Conservation (phyloP, 2,797 vertebrate species). For the Gambelia wislizenii region DNA sequence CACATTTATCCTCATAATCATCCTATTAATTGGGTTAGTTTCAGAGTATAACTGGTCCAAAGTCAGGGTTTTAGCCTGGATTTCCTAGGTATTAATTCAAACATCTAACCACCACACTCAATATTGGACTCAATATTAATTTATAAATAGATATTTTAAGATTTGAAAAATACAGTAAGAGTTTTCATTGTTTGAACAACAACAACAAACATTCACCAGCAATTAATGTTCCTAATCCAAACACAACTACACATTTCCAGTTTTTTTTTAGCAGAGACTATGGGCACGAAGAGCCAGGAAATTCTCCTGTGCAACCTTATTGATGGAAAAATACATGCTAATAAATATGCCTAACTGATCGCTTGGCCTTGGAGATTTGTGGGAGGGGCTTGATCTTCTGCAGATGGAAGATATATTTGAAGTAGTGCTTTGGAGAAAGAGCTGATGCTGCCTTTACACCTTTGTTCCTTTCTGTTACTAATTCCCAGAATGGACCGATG, state of each 20-base stretch:
- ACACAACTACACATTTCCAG: not conserved
- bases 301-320: not conserved
- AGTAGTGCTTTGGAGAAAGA: not conserved
- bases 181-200: not conserved
- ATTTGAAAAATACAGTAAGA: not conserved
- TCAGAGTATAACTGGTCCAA: not conserved
- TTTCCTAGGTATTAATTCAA: not conserved
- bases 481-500: not conserved
- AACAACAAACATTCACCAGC: not conserved
- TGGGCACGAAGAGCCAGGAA: not conserved
- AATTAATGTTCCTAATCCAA: not conserved
- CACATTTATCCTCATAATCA: too few relatives aligned
- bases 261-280: not conserved
- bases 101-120: not conserved
- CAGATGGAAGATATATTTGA: not conserved
- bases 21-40: too few relatives aligned
- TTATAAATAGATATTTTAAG: not conserved
- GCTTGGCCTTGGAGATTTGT: not conserved
- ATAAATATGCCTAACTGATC: not conserved
- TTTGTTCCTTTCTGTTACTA: not conserved
- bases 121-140: not conserved
- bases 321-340: not conserved
- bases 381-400: not conserved
- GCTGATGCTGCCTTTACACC: not conserved
- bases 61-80: not conserved